Percentiles rank a stretch among this genome's conserved stretches.
Evolutionary conservation across 2,113 vertebrate genomes (phyloP).

Genomic region (Bubo scandiacus): DNA sequence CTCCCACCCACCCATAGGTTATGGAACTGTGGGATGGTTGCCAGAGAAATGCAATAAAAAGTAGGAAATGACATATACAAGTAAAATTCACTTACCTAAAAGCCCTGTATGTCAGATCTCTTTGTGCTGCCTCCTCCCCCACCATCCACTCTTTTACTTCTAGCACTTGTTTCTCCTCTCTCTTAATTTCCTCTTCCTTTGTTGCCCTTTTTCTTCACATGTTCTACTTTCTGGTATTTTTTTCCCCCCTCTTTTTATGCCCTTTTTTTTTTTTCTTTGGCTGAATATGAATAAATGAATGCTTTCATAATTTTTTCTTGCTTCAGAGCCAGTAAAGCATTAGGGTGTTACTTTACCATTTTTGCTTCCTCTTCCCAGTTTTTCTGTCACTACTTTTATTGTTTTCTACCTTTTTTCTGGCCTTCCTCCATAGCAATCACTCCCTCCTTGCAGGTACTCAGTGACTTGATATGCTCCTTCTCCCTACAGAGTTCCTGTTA

Average conservation of each 20-base stretch:
- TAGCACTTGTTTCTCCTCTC: background rate
- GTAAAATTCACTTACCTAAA: constrained; percentile 69
- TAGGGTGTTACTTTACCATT: background rate
- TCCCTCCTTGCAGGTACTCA: background rate
- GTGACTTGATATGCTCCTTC: background rate
- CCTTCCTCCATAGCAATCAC: background rate
- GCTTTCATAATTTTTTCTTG: background rate
- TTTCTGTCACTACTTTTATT: background rate
- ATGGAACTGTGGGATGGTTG: constrained; percentile 61
- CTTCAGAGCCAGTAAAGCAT: background rate
- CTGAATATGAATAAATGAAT: background rate
- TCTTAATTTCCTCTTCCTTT: background rate
- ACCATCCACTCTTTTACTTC: background rate
- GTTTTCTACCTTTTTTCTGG: background rate
- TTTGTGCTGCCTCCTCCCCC: constrained; percentile 2
- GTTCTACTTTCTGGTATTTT: background rate
- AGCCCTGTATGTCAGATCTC: constrained; percentile 9
- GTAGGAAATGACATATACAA: constrained; percentile 68
- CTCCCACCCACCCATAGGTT: constrained; percentile 39
- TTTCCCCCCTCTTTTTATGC: background rate
- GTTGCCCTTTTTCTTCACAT: background rate
- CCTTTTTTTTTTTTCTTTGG: background rate
- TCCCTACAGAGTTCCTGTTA: background rate
- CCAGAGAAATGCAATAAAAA: constrained; percentile 67
- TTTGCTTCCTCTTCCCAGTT: background rate